Evolutionary conservation across 2,113 vertebrate species (phyloP).

Genomic region (Rhadina sibilatrix): DNA sequence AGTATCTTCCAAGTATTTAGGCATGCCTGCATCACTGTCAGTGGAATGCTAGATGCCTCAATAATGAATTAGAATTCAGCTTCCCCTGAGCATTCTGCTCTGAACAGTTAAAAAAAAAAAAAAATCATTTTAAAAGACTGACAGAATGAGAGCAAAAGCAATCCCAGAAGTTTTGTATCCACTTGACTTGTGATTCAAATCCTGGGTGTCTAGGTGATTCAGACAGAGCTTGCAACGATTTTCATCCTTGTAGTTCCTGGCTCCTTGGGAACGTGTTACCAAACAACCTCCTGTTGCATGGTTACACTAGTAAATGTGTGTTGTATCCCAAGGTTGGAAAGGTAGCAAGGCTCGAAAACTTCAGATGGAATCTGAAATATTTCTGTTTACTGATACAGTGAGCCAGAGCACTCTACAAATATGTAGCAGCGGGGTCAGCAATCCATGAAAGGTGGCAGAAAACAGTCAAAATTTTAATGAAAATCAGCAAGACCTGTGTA

Average conservation of each 20-base stretch:
- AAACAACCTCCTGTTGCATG: neutral
- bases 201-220: neutral
- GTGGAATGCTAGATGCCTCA: neutral
- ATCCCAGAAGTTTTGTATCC: constrained; percentile 28
- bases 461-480: neutral
- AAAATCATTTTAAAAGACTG: neutral
- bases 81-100: constrained; percentile 1
- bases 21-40: constrained; percentile 1
- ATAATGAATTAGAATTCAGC: constrained; percentile 21
- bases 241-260: neutral
- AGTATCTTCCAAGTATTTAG: neutral
- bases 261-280: neutral
- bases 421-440: neutral
- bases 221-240: neutral
- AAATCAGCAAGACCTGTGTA: neutral
- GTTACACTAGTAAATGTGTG: neutral
- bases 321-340: neutral
- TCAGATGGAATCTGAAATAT: neutral
- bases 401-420: neutral
- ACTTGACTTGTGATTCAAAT: neutral
- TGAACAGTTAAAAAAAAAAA: neutral
- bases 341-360: neutral
- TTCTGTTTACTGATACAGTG: neutral
- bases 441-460: neutral
- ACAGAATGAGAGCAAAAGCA: constrained; percentile 38